Percentiles rank a stretch among this genome's conserved stretches.
Evolutionary conservation across 1,140 invertebrate species (phyloP).

Genomic region (Anoplophora glabripennis): DNA sequence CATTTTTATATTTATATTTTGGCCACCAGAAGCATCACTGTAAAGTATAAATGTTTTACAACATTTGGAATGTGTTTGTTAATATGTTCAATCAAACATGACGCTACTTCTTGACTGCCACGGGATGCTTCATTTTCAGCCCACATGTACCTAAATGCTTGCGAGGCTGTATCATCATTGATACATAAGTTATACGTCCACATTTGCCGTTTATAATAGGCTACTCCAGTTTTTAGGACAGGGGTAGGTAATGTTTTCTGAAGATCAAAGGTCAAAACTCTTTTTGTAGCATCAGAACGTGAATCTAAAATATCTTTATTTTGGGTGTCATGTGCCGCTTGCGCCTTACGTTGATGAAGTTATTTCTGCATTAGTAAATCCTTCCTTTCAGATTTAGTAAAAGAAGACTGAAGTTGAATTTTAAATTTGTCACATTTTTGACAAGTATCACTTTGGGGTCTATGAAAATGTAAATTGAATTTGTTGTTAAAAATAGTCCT

Average conservation of each 20-base stretch:
- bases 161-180: constrained; percentile 11
- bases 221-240: constrained; percentile 14
- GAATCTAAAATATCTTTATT: background rate
- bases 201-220: constrained; percentile 21
- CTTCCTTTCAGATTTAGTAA: no score
- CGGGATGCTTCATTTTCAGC: constrained; percentile 22
- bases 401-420: no score
- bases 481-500: background rate
- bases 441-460: constrained; percentile 1
- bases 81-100: constrained; percentile 15
- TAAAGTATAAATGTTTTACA: background rate
- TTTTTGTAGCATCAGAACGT: background rate
- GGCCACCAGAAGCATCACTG: no score
- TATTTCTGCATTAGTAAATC: no score
- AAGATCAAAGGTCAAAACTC: constrained; percentile 18
- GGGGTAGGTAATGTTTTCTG: constrained; percentile 20
- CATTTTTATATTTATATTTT: no score
- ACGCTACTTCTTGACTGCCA: constrained; percentile 19
- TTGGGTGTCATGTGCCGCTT: background rate
- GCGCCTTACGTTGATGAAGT: background rate
- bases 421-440: constrained; percentile 1
- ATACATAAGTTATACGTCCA: constrained; percentile 23
- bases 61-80: background rate
- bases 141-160: constrained; percentile 20
- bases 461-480: constrained; percentile 8